Conservation (phyloP, 2,113 vertebrate species). For the Antidorcas marsupialis region DNA sequence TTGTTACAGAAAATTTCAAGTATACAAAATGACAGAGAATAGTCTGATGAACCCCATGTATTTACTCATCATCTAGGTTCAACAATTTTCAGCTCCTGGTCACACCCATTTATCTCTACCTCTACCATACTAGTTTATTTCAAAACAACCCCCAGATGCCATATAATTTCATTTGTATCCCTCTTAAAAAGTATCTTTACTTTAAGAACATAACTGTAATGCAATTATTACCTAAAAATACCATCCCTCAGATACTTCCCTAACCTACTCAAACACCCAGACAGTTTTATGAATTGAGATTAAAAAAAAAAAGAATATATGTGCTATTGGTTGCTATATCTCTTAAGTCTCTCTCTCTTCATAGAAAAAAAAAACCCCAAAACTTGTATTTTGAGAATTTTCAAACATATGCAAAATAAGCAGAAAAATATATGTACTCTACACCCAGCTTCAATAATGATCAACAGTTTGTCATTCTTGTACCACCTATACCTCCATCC, state of each 20-base stretch:
- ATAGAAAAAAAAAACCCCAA: neutral
- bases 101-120: neutral
- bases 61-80: neutral
- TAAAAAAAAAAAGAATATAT: slow-evolving; percentile 25
- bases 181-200: slow-evolving; percentile 20
- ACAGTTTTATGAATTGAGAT: neutral
- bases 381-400: neutral
- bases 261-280: slow-evolving; percentile 10
- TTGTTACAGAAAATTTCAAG: slow-evolving; percentile 2
- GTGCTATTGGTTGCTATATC: neutral
- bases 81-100: neutral
- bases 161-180: slow-evolving; percentile 1
- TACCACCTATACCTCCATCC: neutral
- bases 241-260: neutral
- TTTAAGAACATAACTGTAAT: neutral
- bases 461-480: neutral
- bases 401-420: neutral
- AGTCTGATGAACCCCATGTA: neutral
- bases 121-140: neutral
- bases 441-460: neutral
- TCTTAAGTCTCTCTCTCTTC: neutral
- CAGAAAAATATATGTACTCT: neutral
- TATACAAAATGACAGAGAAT: neutral
- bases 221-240: neutral
- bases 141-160: slow-evolving; percentile 4